Evolutionary conservation across 2,797 vertebrate species (phyloP), one percentile per base, ranked within the genome.

Genomic region (Aldrovandia affinis): DNA sequence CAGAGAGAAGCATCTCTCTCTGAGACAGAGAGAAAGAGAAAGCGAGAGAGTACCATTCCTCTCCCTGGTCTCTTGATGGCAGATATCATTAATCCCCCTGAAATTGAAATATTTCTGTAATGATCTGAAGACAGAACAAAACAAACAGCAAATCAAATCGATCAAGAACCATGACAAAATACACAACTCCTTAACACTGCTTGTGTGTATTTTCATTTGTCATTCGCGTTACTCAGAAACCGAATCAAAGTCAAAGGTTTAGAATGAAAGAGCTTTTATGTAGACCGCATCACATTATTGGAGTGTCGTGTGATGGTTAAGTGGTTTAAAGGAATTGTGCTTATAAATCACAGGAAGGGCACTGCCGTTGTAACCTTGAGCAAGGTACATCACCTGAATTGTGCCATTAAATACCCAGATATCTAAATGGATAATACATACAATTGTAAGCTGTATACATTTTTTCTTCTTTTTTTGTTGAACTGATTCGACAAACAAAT

Each of bases 391-490:
- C 30, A 4, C 4, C n/a, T n/a, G 25, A n/a, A n/a, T 7, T 30
- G n/a, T 39, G 33, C 33, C 70, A 84, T 61, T 57, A 81, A 86
- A 84, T 22, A 59, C 30, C 78, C 50, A 84, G 82, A 82, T 79
- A 30, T 84, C 42, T 50, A 84, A 82, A 84, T 42, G 30, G 82
- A 55, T 75, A 63, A 75, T 57, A 63, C 61, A 25, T 80, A 83
- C 61, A 83, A 54, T 83, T 39, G 78, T 77, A 50, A 61, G 70
- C 20, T 6, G 12, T 50, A 50, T 50, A 50, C 6, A 50, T n/a
- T n/a, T n/a, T n/a, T n/a, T n/a, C n/a, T n/a, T n/a, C n/a, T n/a
- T n/a, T n/a, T n/a, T n/a, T n/a, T n/a, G n/a, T n/a, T n/a, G n/a
- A n/a, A n/a, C n/a, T n/a, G n/a, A n/a, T n/a, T n/a, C n/a, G n/a